phyloP scores from a whole-genome alignment of 2,113 vertebrate genomes.

The Heloderma charlesbogerti region DNA sequence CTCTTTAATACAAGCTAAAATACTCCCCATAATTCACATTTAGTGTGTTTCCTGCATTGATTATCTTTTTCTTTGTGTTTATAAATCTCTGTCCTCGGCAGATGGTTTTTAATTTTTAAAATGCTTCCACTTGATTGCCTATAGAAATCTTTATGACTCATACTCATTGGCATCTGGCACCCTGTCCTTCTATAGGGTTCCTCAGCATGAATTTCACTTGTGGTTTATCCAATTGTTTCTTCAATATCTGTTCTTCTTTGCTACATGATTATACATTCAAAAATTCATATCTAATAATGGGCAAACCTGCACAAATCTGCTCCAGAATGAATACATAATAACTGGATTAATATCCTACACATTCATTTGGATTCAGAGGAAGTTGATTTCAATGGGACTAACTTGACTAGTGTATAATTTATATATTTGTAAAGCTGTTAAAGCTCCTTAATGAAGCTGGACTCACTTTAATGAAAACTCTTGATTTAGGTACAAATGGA shows the following conservation, averaged over 20 bases:
- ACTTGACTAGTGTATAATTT: neutral
- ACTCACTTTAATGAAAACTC: too few relatives aligned
- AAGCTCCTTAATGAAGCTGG: too few relatives aligned
- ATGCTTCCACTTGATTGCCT: neutral
- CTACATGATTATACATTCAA: neutral
- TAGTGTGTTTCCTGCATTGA: neutral
- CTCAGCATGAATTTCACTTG: neutral
- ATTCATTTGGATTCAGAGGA: neutral
- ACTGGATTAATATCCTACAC: neutral
- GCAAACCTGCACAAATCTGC: neutral
- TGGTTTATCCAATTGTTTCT: neutral
- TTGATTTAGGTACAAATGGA: too few relatives aligned
- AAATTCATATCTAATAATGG: neutral
- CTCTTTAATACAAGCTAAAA: neutral
- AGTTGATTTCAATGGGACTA: neutral
- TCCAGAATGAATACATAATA: neutral
- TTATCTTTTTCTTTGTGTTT: conserved; percentile 18
- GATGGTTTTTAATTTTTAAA: conserved; percentile 35
- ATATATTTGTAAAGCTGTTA: too few relatives aligned
- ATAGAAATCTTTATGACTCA: conserved; percentile 25
- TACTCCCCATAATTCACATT: neutral
- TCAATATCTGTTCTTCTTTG: neutral
- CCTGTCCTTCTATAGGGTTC: conserved; percentile 9
- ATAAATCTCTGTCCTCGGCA: neutral
- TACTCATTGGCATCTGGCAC: conserved; percentile 13